Conservation (phyloP, 2,888 invertebrate species). For the Drepanosiphum platanoidis region DNA sequence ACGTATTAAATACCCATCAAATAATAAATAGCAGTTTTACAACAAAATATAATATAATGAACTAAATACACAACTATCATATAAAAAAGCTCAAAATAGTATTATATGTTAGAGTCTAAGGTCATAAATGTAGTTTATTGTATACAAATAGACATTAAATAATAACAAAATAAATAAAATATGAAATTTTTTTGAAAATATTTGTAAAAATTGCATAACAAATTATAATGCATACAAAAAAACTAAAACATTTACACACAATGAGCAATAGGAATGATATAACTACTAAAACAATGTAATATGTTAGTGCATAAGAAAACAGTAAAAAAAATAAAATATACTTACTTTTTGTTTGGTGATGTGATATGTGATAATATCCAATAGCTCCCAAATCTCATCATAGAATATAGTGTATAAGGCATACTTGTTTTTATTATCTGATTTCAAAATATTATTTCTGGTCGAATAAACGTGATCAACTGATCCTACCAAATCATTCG, state of each 20-base stretch:
- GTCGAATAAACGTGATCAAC: background rate
- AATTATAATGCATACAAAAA: background rate
- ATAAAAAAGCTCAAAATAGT: too few species aligned
- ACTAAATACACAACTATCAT: too few species aligned
- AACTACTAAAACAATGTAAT: background rate
- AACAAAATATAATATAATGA: too few species aligned
- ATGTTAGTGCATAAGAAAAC: background rate
- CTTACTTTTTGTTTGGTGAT: slow-evolving; percentile 13
- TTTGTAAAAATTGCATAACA: too few species aligned
- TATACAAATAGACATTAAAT: background rate
- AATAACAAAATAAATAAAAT: background rate
- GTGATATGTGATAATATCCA: slow-evolving; percentile 20
- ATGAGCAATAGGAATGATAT: background rate
- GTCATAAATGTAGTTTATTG: too few species aligned
- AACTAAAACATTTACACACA: background rate
- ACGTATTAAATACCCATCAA: too few species aligned
- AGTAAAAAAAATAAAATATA: background rate
- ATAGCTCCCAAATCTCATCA: background rate
- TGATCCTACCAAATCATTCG: background rate
- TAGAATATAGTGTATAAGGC: background rate
- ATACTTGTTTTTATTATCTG: slow-evolving; percentile 11
- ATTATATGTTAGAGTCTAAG: too few species aligned
- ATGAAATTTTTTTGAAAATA: background rate
- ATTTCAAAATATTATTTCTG: slow-evolving; percentile 19
- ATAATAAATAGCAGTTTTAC: too few species aligned